Percentiles rank a stretch among this genome's conserved stretches.
Evolutionary conservation across 2,888 invertebrate species (phyloP).

Genomic region (Vannuccia rotundouncinata): DNA sequence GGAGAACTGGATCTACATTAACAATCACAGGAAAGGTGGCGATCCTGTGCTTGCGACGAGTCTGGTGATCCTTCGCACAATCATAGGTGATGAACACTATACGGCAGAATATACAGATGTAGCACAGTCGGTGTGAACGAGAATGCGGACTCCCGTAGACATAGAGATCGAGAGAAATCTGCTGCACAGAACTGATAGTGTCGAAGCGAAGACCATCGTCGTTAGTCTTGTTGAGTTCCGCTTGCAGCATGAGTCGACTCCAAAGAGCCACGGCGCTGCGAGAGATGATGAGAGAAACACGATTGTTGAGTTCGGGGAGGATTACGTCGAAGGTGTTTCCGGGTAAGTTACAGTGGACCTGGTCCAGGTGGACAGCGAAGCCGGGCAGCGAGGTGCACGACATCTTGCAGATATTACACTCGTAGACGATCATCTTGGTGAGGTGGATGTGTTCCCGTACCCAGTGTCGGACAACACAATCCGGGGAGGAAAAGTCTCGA

Average conservation of each 20-base stretch:
- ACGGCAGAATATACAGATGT: neutral
- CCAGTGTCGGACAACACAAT: neutral
- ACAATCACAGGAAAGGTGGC: neutral
- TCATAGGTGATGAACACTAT: neutral
- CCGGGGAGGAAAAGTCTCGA: neutral
- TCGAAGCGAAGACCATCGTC: neutral
- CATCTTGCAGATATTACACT: neutral
- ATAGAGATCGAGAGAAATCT: neutral
- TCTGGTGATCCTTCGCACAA: neutral
- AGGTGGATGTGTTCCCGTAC: neutral
- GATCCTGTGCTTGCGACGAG: neutral
- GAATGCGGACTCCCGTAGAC: neutral
- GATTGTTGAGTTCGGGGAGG: neutral
- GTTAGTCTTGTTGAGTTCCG: neutral
- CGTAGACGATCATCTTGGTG: neutral
- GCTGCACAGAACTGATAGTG: neutral
- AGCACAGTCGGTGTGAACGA: neutral
- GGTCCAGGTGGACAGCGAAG: neutral
- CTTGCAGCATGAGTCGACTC: slow-evolving; percentile 10
- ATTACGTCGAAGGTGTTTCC: neutral
- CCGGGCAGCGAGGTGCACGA: neutral
- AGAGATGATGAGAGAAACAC: neutral
- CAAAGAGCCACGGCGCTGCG: slow-evolving; percentile 1
- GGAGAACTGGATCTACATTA: neutral
- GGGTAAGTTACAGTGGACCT: neutral